Evolutionary conservation across 2,797 vertebrate species (phyloP).

Genomic region (Peromyscus aztecus): DNA sequence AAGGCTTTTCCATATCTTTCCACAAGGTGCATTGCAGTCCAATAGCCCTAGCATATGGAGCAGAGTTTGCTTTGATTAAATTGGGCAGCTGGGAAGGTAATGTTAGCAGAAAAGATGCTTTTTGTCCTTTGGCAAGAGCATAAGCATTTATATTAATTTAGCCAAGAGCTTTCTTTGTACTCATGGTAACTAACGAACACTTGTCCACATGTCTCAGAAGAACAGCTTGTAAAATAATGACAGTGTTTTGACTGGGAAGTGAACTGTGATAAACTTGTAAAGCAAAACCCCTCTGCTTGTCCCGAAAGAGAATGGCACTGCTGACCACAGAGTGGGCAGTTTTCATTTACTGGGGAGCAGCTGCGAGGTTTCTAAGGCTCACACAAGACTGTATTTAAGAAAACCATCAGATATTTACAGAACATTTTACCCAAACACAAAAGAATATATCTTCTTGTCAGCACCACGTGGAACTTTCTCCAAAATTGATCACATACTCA

Average conservation of each 20-base stretch:
- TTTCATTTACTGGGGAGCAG: neutral
- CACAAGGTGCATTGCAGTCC: neutral
- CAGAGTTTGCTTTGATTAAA: slow-evolving; percentile 46
- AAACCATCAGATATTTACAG: neutral
- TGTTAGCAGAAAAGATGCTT: slow-evolving; percentile 57
- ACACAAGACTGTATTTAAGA: neutral
- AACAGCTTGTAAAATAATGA: slow-evolving; percentile 52
- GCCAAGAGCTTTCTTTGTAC: slow-evolving; percentile 47
- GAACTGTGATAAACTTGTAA: slow-evolving; percentile 33
- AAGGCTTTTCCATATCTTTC: neutral
- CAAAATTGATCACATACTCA: neutral
- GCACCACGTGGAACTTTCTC: neutral
- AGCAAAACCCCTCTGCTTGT: neutral
- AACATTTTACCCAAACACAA: neutral
- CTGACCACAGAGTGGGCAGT: neutral
- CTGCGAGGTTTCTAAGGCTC: neutral
- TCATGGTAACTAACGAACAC: slow-evolving; percentile 38
- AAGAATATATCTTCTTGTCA: neutral
- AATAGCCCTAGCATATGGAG: neutral
- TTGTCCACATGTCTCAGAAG: slow-evolving; percentile 45
- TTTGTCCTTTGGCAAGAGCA: slow-evolving; percentile 54
- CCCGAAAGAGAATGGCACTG: neutral
- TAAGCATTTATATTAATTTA: slow-evolving; percentile 57
- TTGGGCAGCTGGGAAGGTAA: neutral
- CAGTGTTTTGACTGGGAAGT: slow-evolving; percentile 27